Percentiles rank a stretch among this genome's conserved stretches.
These are phyloP conservation scores for Drosophila mimetica DNA, from an alignment of 2,888 invertebrate genomes.

Conservation along the genomic window DNA sequence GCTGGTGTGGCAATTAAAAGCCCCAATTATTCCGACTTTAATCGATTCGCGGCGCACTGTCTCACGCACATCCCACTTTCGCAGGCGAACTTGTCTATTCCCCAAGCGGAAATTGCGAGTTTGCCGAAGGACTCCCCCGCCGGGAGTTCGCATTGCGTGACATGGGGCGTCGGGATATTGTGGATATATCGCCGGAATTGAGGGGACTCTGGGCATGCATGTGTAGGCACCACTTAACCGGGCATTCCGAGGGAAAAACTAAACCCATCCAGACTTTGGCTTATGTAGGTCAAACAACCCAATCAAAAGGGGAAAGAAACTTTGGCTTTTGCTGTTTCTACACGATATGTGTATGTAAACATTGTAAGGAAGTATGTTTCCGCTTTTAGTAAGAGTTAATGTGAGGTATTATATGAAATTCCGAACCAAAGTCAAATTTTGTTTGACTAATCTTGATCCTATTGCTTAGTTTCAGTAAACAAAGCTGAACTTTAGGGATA, in stretches of 20 bases:
- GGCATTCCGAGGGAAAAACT: not conserved
- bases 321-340: not conserved
- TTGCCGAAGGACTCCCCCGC: constrained; percentile 33
- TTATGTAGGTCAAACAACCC: constrained; percentile 14
- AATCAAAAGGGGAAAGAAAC: not conserved
- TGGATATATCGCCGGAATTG: not conserved
- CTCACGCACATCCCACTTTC: constrained; percentile 34
- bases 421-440: no score
- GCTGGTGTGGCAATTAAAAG: constrained; percentile 62
- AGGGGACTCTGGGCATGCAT: not conserved
- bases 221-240: constrained; percentile 6
- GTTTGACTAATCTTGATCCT: no score
- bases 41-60: constrained; percentile 57
- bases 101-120: constrained; percentile 49
- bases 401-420: no score
- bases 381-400: no score
- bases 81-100: constrained; percentile 15
- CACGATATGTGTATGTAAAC: not conserved
- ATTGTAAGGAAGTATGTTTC: no score
- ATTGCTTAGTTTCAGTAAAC: no score
- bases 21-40: constrained; percentile 65
- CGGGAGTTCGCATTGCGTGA: constrained; percentile 57
- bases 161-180: constrained; percentile 4
- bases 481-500: no score
- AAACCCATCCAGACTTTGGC: not conserved